phyloP scores from a whole-genome alignment of 2,113 vertebrate genomes.

The Salminus brasiliensis region DNA sequence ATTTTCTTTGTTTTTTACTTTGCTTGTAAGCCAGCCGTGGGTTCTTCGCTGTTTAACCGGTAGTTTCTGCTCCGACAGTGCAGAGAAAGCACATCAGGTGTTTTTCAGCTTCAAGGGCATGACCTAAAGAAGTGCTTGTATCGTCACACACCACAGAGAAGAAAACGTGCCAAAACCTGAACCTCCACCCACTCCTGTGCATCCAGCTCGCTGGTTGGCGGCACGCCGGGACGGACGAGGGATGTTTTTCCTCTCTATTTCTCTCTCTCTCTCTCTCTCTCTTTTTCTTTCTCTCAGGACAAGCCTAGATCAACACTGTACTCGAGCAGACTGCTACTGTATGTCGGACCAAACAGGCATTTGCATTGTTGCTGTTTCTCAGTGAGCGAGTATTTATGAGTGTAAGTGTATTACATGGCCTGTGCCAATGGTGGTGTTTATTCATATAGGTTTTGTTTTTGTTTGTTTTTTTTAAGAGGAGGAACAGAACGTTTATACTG shows the following conservation, averaged over 20 bases:
- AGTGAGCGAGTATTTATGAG: constrained; percentile 69
- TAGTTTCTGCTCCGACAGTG: constrained; percentile 4
- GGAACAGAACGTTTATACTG: constrained; percentile 61
- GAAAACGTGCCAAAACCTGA: constrained; percentile 69
- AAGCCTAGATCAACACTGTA: constrained; percentile 61
- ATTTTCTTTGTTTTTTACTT: constrained; percentile 29
- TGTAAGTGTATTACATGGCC: constrained; percentile 60
- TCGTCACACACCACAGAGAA: constrained; percentile 7
- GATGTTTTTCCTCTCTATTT: constrained; percentile 14
- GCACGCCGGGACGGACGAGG: background rate
- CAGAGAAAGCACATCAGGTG: constrained; percentile 6
- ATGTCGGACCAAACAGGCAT: constrained; percentile 67
- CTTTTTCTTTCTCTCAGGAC: constrained; percentile 65
- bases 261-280: background rate
- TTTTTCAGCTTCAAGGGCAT: constrained; percentile 15
- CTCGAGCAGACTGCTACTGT: constrained; percentile 64
- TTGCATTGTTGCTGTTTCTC: constrained; percentile 56
- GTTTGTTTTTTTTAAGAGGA: constrained; percentile 35
- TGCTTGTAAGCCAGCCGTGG: background rate
- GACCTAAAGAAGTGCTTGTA: constrained; percentile 20
- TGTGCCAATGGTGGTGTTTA: constrained; percentile 41
- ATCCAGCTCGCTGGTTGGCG: background rate
- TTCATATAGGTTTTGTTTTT: constrained; percentile 30
- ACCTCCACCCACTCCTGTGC: constrained; percentile 19
- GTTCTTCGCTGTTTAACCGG: constrained; percentile 13